phyloP scores from a whole-genome alignment of 2,888 invertebrate species.

The Amphimallon solstitiale region DNA sequence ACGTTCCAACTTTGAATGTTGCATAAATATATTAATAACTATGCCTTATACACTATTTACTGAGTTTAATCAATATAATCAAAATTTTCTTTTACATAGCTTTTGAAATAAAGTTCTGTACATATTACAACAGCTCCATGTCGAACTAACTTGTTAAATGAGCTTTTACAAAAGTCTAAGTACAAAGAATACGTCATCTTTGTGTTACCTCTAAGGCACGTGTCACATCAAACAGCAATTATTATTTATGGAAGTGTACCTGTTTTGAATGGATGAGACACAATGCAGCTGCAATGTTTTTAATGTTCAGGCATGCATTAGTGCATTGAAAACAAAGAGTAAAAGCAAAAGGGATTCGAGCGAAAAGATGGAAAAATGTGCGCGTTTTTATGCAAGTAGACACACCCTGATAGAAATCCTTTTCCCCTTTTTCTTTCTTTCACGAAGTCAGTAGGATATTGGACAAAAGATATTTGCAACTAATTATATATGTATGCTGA shows the following conservation, averaged over 20 bases:
- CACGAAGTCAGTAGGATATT: constrained; percentile 7
- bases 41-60: too few relatives aligned
- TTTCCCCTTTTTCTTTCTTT: not conserved
- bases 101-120: too few relatives aligned
- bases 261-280: constrained; percentile 16
- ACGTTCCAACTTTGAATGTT: too few relatives aligned
- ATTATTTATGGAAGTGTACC: constrained; percentile 29
- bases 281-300: constrained; percentile 19
- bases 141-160: not conserved
- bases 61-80: too few relatives aligned
- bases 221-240: constrained; percentile 29
- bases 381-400: constrained; percentile 14
- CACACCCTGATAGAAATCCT: constrained; percentile 14
- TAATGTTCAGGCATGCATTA: constrained; percentile 24
- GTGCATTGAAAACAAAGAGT: constrained; percentile 23
- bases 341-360: constrained; percentile 21
- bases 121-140: too few relatives aligned
- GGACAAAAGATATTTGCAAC: constrained; percentile 17
- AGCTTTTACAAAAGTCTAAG: constrained; percentile 4
- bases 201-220: constrained; percentile 19
- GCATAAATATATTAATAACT: too few relatives aligned
- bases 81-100: too few relatives aligned
- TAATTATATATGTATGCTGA: not conserved
- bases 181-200: constrained; percentile 17
- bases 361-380: constrained; percentile 4